Percentiles rank a stretch among this genome's conserved stretches.
These are phyloP conservation scores for Himalopsyche tibetana DNA, from an alignment of 2,888 invertebrate species.

Conservation along the genomic window DNA sequence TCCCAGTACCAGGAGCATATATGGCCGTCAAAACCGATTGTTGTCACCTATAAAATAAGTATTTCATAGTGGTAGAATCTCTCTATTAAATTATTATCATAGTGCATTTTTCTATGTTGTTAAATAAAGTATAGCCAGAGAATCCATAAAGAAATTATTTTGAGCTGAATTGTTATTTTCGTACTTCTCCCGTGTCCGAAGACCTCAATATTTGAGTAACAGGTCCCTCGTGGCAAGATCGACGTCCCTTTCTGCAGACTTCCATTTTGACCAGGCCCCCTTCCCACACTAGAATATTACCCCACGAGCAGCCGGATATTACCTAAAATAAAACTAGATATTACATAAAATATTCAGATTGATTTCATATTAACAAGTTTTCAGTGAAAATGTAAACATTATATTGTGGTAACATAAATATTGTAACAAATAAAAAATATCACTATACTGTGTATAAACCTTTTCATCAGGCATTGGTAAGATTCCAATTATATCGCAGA, in stretches of 20 bases:
- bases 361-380: slow-evolving; percentile 48
- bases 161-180: slow-evolving; percentile 55
- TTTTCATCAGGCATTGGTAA: slow-evolving; percentile 93
- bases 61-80: no score
- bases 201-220: slow-evolving; percentile 74
- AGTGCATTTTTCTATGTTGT: no score
- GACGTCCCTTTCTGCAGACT: slow-evolving; percentile 83
- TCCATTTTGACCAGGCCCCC: slow-evolving; percentile 91
- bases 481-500: slow-evolving; percentile 90
- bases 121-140: no score
- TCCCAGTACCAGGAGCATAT: slow-evolving; percentile 93
- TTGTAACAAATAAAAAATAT: not conserved
- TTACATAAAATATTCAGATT: not conserved
- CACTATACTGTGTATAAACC: slow-evolving; percentile 71
- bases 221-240: slow-evolving; percentile 85
- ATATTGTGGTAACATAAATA: slow-evolving; percentile 17
- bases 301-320: slow-evolving; percentile 92
- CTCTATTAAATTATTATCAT: no score
- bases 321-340: slow-evolving; percentile 73
- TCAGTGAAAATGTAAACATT: not conserved
- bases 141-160: not conserved
- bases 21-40: slow-evolving; percentile 84
- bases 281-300: slow-evolving; percentile 94
- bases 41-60: slow-evolving; percentile 71
- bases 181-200: slow-evolving; percentile 69